A percentile compares a stretch with the other conserved stretches of the same genome.
Evolutionary conservation across 2,113 vertebrate species (phyloP).

Genomic region (Nerophis lumbriciformis): DNA sequence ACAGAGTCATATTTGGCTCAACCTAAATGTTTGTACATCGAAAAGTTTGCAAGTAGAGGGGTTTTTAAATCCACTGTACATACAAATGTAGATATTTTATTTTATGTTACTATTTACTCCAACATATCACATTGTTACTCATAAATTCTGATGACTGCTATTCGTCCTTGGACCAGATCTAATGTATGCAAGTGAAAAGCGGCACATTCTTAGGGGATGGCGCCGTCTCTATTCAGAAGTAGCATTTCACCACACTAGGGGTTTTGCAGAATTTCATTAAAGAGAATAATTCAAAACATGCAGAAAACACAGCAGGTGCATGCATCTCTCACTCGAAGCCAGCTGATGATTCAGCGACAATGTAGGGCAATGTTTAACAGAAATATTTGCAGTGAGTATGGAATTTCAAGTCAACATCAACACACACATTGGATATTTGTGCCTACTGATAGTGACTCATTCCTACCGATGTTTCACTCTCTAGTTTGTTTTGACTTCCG

Average conservation of each 20-base stretch:
- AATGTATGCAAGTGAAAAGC: constrained; percentile 22
- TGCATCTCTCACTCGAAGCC: neutral
- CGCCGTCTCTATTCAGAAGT: constrained; percentile 29
- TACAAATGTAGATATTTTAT: too few relatives aligned
- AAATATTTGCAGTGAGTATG: constrained; percentile 30
- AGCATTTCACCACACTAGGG: constrained; percentile 5
- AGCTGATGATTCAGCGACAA: constrained; percentile 9
- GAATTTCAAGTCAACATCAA: too few relatives aligned
- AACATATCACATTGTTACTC: constrained; percentile 10
- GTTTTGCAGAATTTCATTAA: constrained; percentile 3
- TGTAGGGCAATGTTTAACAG: constrained; percentile 24
- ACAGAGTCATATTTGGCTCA: too few relatives aligned
- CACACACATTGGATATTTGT: neutral
- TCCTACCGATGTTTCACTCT: constrained; percentile 10
- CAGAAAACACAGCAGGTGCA: neutral
- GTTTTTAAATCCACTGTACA: too few relatives aligned
- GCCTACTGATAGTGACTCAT: neutral
- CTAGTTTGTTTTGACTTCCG: constrained; percentile 7
- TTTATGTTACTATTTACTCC: too few relatives aligned
- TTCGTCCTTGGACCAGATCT: constrained; percentile 32
- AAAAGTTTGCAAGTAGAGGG: too few relatives aligned
- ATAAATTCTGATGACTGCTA: constrained; percentile 36
- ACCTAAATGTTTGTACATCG: too few relatives aligned
- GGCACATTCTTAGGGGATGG: constrained; percentile 31
- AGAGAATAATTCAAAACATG: constrained; percentile 13